These are phyloP conservation scores for Brachypterus glaber DNA, from an alignment of 2,888 invertebrate species.

Conservation along the genomic window DNA sequence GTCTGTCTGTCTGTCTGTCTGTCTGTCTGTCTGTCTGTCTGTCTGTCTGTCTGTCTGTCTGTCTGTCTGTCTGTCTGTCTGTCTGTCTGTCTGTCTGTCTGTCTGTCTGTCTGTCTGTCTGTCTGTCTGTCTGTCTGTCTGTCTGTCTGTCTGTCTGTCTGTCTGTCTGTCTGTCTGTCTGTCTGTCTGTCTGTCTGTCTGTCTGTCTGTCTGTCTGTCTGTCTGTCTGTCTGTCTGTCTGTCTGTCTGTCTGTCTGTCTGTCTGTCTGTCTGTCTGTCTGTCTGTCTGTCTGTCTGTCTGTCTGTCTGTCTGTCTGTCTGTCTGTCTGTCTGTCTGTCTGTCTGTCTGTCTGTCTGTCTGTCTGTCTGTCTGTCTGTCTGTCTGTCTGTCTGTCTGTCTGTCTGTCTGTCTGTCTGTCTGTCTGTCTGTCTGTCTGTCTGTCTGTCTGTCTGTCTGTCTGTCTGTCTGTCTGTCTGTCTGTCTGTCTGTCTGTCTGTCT, in stretches of 20 bases:
- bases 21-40: slow-evolving; percentile 1
- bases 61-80: slow-evolving; percentile 1
- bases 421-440: slow-evolving; percentile 1
- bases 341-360: slow-evolving; percentile 1
- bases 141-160: slow-evolving; percentile 1
- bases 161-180: slow-evolving; percentile 1
- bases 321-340: slow-evolving; percentile 1
- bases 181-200: slow-evolving; percentile 1
- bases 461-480: slow-evolving; percentile 1
- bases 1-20: slow-evolving; percentile 1
- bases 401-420: slow-evolving; percentile 1
- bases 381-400: slow-evolving; percentile 1
- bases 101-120: slow-evolving; percentile 1
- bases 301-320: slow-evolving; percentile 1
- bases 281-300: slow-evolving; percentile 1
- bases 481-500: slow-evolving; percentile 1
- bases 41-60: slow-evolving; percentile 1
- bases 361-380: slow-evolving; percentile 1
- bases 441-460: slow-evolving; percentile 1
- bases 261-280: slow-evolving; percentile 1
- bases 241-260: slow-evolving; percentile 1
- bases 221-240: slow-evolving; percentile 1
- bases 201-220: slow-evolving; percentile 1
- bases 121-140: slow-evolving; percentile 1
- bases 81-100: slow-evolving; percentile 1